Base-by-base conservation (phyloP, 2,888 invertebrate species). In the Cryptophagus acutangulus region DNA sequence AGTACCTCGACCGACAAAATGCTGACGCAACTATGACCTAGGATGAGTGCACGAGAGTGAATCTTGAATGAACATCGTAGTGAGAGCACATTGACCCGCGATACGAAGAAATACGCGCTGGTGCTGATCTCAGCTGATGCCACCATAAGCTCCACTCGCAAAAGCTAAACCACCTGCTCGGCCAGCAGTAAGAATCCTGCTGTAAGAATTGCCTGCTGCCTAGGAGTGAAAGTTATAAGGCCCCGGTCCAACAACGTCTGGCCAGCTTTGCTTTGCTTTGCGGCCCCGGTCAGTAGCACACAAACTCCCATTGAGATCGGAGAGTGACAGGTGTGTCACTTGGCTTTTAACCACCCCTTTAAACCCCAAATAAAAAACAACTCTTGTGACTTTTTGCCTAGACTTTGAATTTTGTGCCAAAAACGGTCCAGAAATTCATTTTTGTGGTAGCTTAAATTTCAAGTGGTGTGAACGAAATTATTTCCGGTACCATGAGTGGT, bases 271-370 rank as follows among this genome's bases (percentile, higher is more conserved):
- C 31, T 3, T 26, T 3, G 4, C 10, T 26, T 13, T n/a, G 26
- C 26, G 26, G 26, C 26, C 12, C 12, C 59, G 63, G 65, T 65
- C 65, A 66, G 66, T 67, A 62, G 65, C 64, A 65, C 63, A 64
- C 60, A 59, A 62, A 59, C 58, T 54, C 58, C 57, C 63, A 63
- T 58, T 63, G 56, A 61, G 59, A 49, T 45, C 55, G 48, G 52
- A 48, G 49, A 48, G 52, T 49, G 54, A 59, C 60, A 61, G 58
- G 61, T 62, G 59, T 16, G 15, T 17, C 33, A 34, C 30, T 12
- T 13, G 9, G n/a, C n/a, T n/a, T n/a, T n/a, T 13, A 4, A n/a
- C 26, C n/a, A 26, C 26, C 26, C 26, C 26, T 26, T 26, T 4
- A 4, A 4, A 26, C 26, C n/a, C n/a, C n/a, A n/a, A n/a, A n/a